Evolutionary conservation across 2,888 invertebrate species (phyloP).

Genomic region (Lamellibrachia satsuma): DNA sequence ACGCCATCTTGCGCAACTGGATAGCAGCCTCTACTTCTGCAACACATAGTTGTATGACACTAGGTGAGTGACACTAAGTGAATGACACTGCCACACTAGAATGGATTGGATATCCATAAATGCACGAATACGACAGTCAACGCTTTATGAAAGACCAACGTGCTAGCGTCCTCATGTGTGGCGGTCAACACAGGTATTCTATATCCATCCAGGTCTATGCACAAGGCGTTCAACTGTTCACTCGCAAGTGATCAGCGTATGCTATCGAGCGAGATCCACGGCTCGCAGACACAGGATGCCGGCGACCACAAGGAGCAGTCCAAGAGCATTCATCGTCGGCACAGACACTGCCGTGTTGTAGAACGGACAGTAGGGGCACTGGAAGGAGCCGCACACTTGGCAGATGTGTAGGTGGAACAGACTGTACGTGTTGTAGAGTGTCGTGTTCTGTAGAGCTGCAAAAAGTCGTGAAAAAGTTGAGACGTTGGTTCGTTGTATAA

Average conservation of each 20-base stretch:
- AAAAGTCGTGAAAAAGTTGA: background rate
- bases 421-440: conserved; percentile 58
- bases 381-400: conserved; percentile 66
- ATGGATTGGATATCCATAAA: background rate
- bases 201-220: background rate
- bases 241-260: background rate
- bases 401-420: conserved; percentile 64
- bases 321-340: background rate
- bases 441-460: conserved; percentile 61
- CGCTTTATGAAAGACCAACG: background rate
- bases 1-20: background rate
- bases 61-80: no score
- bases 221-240: background rate
- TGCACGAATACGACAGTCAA: background rate
- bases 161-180: background rate
- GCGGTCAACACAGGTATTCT: background rate
- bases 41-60: no score
- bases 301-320: background rate
- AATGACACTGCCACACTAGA: background rate
- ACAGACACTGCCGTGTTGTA: conserved; percentile 46
- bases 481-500: no score
- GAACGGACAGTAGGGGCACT: conserved; percentile 66
- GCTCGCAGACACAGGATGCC: background rate
- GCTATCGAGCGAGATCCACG: background rate
- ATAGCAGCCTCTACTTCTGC: background rate